A percentile compares a stretch with the other conserved stretches of the same genome.
phyloP scores from a whole-genome alignment of 2,113 vertebrate genomes.

The Scomber scombrus region DNA sequence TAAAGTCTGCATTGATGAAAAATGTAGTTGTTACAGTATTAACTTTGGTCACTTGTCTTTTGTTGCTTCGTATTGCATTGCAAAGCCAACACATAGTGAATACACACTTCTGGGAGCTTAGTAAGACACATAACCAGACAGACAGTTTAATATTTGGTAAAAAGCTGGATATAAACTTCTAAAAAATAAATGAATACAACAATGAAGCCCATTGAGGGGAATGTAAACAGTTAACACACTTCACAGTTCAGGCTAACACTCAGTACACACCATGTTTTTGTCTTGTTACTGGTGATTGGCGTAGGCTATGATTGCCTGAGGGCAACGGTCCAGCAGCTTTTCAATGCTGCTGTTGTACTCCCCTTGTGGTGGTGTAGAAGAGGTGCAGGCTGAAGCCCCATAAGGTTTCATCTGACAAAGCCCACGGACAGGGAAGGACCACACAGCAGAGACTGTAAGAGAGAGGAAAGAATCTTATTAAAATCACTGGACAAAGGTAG shows the following conservation, averaged over 20 bases:
- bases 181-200: neutral
- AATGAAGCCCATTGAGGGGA: neutral
- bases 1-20: too few relatives aligned
- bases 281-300: slow-evolving; percentile 91
- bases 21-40: too few relatives aligned
- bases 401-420: slow-evolving; percentile 80
- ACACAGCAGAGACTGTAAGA: slow-evolving; percentile 92
- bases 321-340: slow-evolving; percentile 87
- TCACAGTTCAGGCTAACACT: neutral
- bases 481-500: neutral
- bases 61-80: too few relatives aligned
- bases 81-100: too few relatives aligned
- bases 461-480: neutral
- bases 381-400: slow-evolving; percentile 87
- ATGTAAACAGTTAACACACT: too few relatives aligned
- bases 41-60: too few relatives aligned
- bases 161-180: neutral
- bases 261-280: slow-evolving; percentile 83
- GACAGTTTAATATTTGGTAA: neutral
- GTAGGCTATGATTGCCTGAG: slow-evolving; percentile 88
- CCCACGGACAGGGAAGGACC: slow-evolving; percentile 86
- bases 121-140: too few relatives aligned
- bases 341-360: slow-evolving; percentile 86
- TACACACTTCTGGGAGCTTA: slow-evolving; percentile 86
- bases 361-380: slow-evolving; percentile 87